Conservation (phyloP, 2,113 vertebrate genomes). For the Anarhynchus alexandrinus region DNA sequence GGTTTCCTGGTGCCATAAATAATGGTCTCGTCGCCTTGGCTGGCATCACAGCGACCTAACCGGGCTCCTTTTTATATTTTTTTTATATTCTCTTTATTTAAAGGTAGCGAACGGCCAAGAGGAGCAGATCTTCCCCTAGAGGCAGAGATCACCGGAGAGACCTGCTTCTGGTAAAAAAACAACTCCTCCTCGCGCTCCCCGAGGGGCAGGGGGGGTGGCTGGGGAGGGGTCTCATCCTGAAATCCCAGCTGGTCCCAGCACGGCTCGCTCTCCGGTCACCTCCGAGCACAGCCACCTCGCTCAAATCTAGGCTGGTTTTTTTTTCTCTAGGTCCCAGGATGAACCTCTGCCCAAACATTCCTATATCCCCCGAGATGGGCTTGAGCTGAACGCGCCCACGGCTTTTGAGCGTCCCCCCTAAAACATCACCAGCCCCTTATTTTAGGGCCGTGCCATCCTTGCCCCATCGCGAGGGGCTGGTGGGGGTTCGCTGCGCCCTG, state of each 20-base stretch:
- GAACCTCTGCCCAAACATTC: not conserved
- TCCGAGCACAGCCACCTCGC: not conserved
- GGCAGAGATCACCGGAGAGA: not conserved
- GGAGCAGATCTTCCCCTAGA: constrained; percentile 4
- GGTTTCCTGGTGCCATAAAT: not conserved
- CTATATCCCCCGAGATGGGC: fast-evolving
- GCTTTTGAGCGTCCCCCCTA: not conserved
- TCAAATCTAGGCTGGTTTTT: not conserved
- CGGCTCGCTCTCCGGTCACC: fast-evolving
- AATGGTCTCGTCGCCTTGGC: fast-evolving
- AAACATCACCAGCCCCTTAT: not conserved
- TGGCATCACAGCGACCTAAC: not conserved
- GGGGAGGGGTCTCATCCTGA: not conserved
- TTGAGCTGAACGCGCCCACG: not conserved
- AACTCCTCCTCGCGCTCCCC: not conserved
- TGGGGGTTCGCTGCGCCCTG: fast-evolving
- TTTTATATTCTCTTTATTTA: not conserved
- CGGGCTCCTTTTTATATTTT: not conserved
- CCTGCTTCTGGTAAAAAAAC: not conserved
- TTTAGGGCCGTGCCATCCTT: not conserved
- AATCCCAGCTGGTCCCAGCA: fast-evolving
- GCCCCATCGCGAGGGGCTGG: not conserved
- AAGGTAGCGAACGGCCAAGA: not conserved
- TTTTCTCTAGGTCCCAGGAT: not conserved
- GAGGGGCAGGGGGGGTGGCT: not conserved